Base-by-base conservation (phyloP, 1,140 invertebrate genomes). In the Trichomalopsis sarcophagae region DNA sequence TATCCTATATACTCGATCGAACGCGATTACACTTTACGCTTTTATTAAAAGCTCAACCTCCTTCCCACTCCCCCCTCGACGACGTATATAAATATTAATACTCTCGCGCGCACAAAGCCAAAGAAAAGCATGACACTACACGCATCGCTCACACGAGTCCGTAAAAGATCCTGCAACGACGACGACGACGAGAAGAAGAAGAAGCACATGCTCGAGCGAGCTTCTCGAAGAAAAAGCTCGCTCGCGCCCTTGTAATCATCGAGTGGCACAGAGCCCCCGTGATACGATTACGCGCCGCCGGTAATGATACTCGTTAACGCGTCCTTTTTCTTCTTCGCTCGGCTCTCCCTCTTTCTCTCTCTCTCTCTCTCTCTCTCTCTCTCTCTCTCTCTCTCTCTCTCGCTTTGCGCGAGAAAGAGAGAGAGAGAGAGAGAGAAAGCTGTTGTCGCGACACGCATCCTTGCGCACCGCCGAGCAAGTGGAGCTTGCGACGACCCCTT, bases 401-500 rank as follows among this genome's bases (percentile, higher is more conserved):
- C 55, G 3, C 55, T 21, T 17, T 62, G 14, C 17, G 21, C 62
- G 55, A n/a, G 40, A 44, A 44, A 44, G 36, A 40, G 36, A 40
- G 36, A 40, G 55, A 13, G 55, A 62, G 55, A 62, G 14, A 62
- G 17, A 62, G 55, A 62, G 11, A 50, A 21, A 62, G 55, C 55
- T 17, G 55, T 62, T n/a, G 55, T 62, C 55, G 55, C 62, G 73
- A 69, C 62, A 23, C 69, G 79, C 80, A 50, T 30, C 84, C 79
- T 85, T 44, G 84, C 79, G 79, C 78, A 81, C 84, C 84, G 84
- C 1, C 84, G 84, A 81, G 62, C 84, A 85, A 85, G 55, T 81
- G 69, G 84, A 40, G 69, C 82, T 66, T 23, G 68, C 71, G 47
- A 75, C 17, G 23, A 71, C 47, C 40, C 13, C 62, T n/a, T 50